Base-by-base conservation (phyloP, 1,140 invertebrate genomes). In the Sinonovacula constricta region DNA sequence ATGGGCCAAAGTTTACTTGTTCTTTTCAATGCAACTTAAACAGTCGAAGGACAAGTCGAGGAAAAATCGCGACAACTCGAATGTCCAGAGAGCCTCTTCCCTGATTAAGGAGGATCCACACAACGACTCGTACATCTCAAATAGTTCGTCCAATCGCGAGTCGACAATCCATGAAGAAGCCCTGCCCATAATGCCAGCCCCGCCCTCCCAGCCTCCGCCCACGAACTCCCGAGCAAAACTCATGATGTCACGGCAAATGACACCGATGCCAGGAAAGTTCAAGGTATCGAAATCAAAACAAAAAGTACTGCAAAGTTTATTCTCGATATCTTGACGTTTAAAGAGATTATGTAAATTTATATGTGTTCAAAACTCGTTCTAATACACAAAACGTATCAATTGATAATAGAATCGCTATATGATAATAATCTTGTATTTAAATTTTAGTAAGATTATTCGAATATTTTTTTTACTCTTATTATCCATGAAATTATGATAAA, bases 1-100 rank as follows among this genome's bases (percentile, higher is more conserved):
- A n/a, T n/a, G n/a, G n/a, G n/a, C n/a, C n/a, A n/a, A n/a, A n/a
- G n/a, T n/a, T n/a, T n/a, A n/a, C n/a, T n/a, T n/a, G n/a, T n/a
- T n/a, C n/a, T n/a, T n/a, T n/a, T n/a, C n/a, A n/a, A n/a, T n/a
- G n/a, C n/a, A n/a, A n/a, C n/a, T n/a, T 10, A 45, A 7, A 45
- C 39, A 45, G 39, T 18, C 39, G 18, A 45, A 45, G 7, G 72
- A 76, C 31, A 76, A 76, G 49, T 39, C 72, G 15, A 33, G 53
- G 31, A 76, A 76, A 51, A 76, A 76, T 28, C 72, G 72, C 5
- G 72, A 76, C n/a, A 76, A 76, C 30, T 30, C 30, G 2, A 49
- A 62, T 51, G 70, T 54, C 0, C 72, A 76, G 30, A 28, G 72
- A 15, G 49, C 72, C 7, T 24, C 51, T 26, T 76, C 72, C 3